These are phyloP conservation scores for Phortica okadai DNA, from an alignment of 2,888 invertebrate species.

Conservation along the genomic window DNA sequence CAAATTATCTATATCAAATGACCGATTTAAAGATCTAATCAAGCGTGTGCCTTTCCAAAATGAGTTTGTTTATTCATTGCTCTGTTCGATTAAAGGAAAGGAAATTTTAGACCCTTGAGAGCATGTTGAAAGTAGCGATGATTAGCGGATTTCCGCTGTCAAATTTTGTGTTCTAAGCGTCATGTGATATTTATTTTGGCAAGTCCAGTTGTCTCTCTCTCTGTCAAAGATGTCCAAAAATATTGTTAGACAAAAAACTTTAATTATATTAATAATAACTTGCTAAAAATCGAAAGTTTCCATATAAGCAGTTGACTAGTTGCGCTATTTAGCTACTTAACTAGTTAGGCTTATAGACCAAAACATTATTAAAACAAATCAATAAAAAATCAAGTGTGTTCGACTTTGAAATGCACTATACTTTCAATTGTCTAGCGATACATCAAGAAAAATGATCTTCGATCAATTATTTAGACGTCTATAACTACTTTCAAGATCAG, in stretches of 20 bases:
- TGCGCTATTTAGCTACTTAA: slow-evolving; percentile 6
- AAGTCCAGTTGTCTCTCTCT: not conserved
- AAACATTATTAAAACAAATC: not conserved
- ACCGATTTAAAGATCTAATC: slow-evolving; percentile 52
- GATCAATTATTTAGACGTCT: no score
- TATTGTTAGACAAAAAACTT: not conserved
- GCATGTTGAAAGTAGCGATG: not conserved
- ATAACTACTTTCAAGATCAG: no score
- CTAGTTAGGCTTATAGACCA: not conserved
- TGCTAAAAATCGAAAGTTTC: slow-evolving; percentile 9
- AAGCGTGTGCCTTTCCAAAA: slow-evolving; percentile 31
- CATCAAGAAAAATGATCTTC: no score
- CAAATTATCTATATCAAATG: slow-evolving; percentile 51
- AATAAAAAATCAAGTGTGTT: not conserved
- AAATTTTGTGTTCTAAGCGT: not conserved
- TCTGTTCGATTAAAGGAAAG: not conserved
- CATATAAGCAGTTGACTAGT: not conserved
- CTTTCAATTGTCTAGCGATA: no score
- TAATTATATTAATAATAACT: not conserved
- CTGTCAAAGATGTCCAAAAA: not conserved
- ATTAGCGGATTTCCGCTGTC: slow-evolving; percentile 18
- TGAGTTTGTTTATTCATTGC: not conserved
- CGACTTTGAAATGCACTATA: no score
- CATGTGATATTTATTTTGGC: not conserved
- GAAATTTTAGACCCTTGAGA: slow-evolving; percentile 20